Evolutionary conservation across 1,140 invertebrate genomes (phyloP), one percentile per base, ranked within the genome.

Genomic region (Tetramorium alpestre): DNA sequence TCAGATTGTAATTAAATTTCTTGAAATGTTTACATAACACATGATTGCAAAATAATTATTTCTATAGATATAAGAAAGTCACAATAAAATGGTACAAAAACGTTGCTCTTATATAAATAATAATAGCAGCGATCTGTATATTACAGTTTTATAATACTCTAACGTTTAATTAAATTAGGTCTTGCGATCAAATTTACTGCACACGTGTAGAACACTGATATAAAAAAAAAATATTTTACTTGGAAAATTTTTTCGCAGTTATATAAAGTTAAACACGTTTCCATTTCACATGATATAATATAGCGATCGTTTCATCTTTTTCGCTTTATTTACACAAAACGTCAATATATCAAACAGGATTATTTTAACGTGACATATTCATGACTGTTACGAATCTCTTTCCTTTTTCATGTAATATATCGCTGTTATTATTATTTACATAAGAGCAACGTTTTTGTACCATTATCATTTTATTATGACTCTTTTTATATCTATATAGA

Each of bases 261-360:
- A 33, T 11, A n/a, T n/a, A 49, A 47, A 78, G 18, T 65, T 49
- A 78, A 78, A 78, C n/a, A 78, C 18, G 28, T 78, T 78, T 77
- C 16, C 41, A 62, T 62, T 77, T 49, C 1, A 18, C 22, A 10
- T 49, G 22, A 10, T 76, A 44, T 62, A 54, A 76, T 41, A 22
- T 69, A 28, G 64, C 41, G 25, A 5, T 28, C 16, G 38, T 77
- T 77, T 78, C 18, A 65, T 78, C 60, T 78, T 78, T 78, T 49
- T 65, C 28, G 18, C 28, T 78, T 65, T 65, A 78, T 65, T 78
- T 65, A 22, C 41, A 78, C 60, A 65, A 64, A 33, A 0, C 41
- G 56, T 6, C 76, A 13, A 78, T 65, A 28, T 51, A 65, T 64
- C 44, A 11, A 78, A 65, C 25, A 47, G 25, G 44, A 78, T 78